phyloP scores from a whole-genome alignment of 1,140 invertebrate species.

The Papilio polytes region DNA sequence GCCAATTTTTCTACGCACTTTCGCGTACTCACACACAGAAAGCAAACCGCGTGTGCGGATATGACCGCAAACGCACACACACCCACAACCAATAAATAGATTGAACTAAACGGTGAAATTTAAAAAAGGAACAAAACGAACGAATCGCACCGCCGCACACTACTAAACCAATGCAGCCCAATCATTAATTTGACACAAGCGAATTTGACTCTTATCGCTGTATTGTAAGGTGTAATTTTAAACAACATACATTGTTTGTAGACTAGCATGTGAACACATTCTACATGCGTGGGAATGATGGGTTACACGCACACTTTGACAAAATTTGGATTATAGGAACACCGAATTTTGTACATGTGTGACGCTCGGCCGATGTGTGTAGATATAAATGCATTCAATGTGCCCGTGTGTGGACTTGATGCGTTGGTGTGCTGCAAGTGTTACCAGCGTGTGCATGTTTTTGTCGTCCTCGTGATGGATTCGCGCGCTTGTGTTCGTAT shows the following conservation, averaged over 20 bases:
- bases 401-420: slow-evolving; percentile 54
- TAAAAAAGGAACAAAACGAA: slow-evolving; percentile 83
- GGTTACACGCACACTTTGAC: slow-evolving; percentile 57
- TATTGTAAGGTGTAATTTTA: slow-evolving; percentile 55
- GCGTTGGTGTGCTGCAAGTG: slow-evolving; percentile 55
- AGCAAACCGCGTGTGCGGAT: slow-evolving; percentile 53
- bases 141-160: slow-evolving; percentile 77
- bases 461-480: slow-evolving; percentile 78
- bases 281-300: slow-evolving; percentile 73
- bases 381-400: slow-evolving; percentile 71
- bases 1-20: slow-evolving; percentile 83
- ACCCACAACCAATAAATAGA: slow-evolving; percentile 80
- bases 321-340: slow-evolving; percentile 81
- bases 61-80: slow-evolving; percentile 68
- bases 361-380: slow-evolving; percentile 36
- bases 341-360: slow-evolving; percentile 71
- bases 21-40: slow-evolving; percentile 60
- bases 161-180: slow-evolving; percentile 73
- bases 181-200: slow-evolving; percentile 65
- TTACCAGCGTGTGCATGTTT: slow-evolving; percentile 63
- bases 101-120: slow-evolving; percentile 84
- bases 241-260: slow-evolving; percentile 51
- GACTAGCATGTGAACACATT: slow-evolving; percentile 76
- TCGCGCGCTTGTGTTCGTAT: slow-evolving; percentile 76
- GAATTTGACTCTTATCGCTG: slow-evolving; percentile 47